Percentiles rank a stretch among this genome's conserved stretches.
Evolutionary conservation across 2,888 invertebrate genomes (phyloP).

Genomic region (Blomia tropicalis): DNA sequence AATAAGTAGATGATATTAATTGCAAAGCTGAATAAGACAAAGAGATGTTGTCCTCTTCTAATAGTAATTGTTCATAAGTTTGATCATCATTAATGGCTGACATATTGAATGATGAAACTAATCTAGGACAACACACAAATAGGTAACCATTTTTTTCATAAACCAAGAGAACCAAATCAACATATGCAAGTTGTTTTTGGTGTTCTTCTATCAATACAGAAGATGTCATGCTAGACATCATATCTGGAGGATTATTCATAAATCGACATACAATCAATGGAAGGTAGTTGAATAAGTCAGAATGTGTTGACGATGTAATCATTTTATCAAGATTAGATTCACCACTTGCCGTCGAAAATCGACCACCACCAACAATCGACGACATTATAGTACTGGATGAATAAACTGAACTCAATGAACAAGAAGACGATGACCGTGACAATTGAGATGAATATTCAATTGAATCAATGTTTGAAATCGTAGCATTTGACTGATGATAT

Average conservation of each 20-base stretch:
- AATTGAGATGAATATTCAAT: neutral
- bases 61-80: neutral
- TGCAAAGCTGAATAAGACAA: neutral
- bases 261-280: conserved; percentile 16
- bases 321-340: neutral
- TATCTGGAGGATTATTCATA: neutral
- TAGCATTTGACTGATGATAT: neutral
- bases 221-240: neutral
- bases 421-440: conserved; percentile 7
- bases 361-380: neutral
- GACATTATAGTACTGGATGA: neutral
- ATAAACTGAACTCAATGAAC: neutral
- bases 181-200: neutral
- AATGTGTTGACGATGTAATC: neutral
- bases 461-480: neutral
- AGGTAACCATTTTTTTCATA: neutral
- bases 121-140: conserved; percentile 2
- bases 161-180: conserved; percentile 6
- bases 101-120: neutral
- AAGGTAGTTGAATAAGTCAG: neutral
- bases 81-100: neutral
- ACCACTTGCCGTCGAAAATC: neutral
- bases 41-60: conserved; percentile 2
- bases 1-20: neutral
- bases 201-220: neutral